phyloP scores from a whole-genome alignment of 2,888 invertebrate species.

The Amphipyra berbera region DNA sequence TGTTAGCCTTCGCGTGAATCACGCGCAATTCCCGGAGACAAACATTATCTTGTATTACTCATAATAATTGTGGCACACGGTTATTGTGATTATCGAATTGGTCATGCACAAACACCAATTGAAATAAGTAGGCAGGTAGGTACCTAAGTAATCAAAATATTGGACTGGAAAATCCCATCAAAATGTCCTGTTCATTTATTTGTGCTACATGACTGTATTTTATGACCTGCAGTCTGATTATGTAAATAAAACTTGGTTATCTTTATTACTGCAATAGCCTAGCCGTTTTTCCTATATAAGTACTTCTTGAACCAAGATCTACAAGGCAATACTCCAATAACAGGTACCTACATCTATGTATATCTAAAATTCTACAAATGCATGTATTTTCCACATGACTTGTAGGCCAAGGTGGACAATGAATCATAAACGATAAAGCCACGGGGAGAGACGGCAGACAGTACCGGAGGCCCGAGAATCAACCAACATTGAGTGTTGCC shows the following conservation, averaged over 20 bases:
- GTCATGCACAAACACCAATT: slow-evolving; percentile 49
- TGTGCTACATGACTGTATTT: slow-evolving; percentile 3
- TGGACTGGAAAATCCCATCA: slow-evolving; percentile 22
- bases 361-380: slow-evolving; percentile 48
- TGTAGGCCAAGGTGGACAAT: slow-evolving; percentile 54
- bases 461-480: slow-evolving; percentile 41
- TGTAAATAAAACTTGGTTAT: slow-evolving; percentile 1
- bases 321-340: too few relatives aligned
- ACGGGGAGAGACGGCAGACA: slow-evolving; percentile 40
- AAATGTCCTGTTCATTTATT: slow-evolving; percentile 7
- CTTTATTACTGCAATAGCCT: too few relatives aligned
- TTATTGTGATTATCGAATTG: slow-evolving; percentile 58
- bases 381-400: slow-evolving; percentile 41
- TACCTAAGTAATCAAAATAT: slow-evolving; percentile 12
- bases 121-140: too few relatives aligned
- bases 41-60: slow-evolving; percentile 74
- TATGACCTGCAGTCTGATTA: slow-evolving; percentile 6
- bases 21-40: slow-evolving; percentile 67
- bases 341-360: slow-evolving; percentile 23
- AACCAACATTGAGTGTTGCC: slow-evolving; percentile 59
- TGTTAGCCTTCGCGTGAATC: slow-evolving; percentile 70
- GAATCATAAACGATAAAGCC: slow-evolving; percentile 54
- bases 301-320: slow-evolving; percentile 2
- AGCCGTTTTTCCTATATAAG: too few relatives aligned
- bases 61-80: slow-evolving; percentile 69